Evolutionary conservation across 2,113 vertebrate genomes (phyloP).

Genomic region (Lepisosteus oculatus): DNA sequence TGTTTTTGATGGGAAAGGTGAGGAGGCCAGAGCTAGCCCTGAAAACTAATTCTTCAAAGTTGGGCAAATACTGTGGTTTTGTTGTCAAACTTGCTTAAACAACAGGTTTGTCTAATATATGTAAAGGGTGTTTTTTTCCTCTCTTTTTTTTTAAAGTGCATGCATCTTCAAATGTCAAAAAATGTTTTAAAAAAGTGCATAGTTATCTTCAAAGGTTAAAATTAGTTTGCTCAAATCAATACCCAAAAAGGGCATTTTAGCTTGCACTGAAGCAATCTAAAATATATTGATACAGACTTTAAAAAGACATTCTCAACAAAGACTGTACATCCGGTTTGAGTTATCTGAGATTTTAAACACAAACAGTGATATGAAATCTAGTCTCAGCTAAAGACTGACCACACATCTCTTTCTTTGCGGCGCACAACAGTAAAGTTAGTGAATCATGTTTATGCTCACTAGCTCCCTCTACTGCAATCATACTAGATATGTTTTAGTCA

Average conservation of each 20-base stretch:
- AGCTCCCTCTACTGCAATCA: constrained; percentile 16
- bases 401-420: not conserved
- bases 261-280: not conserved
- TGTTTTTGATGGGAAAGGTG: constrained; percentile 70
- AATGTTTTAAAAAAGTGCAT: too few relatives aligned
- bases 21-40: constrained; percentile 64
- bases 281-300: not conserved
- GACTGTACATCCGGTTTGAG: not conserved
- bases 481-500: not conserved
- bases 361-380: not conserved
- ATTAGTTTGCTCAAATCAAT: too few relatives aligned
- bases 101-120: not conserved
- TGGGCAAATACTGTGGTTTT: constrained; percentile 64
- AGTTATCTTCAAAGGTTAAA: too few relatives aligned
- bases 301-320: not conserved
- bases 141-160: too few relatives aligned
- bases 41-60: constrained; percentile 57
- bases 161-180: too few relatives aligned
- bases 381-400: constrained; percentile 4
- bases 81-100: constrained; percentile 44
- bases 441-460: not conserved
- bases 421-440: not conserved
- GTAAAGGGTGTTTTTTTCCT: not conserved
- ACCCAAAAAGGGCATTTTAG: too few relatives aligned
- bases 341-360: constrained; percentile 10